Conservation (phyloP, 2,888 invertebrate genomes). For the Sycophila texana region DNA sequence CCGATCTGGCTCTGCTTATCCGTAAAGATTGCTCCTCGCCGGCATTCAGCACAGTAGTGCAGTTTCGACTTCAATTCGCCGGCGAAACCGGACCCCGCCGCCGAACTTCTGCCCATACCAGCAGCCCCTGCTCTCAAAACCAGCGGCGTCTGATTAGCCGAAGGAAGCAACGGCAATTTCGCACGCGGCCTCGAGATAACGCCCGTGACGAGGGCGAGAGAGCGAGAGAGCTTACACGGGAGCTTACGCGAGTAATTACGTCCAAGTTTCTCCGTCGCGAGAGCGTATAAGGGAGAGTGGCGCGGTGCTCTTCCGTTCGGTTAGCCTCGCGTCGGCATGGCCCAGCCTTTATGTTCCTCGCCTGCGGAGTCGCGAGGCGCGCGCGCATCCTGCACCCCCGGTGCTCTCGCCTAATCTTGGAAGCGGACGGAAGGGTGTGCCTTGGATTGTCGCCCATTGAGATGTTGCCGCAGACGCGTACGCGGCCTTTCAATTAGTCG, state of each 20-base stretch:
- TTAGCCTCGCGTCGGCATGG: slow-evolving; percentile 56
- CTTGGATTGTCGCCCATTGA: slow-evolving; percentile 29
- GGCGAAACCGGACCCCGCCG: neutral
- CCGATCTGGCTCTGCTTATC: slow-evolving; percentile 10
- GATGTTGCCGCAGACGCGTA: slow-evolving; percentile 18
- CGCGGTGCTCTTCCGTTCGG: slow-evolving; percentile 49
- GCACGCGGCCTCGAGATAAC: slow-evolving; percentile 67
- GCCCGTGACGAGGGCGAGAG: slow-evolving; percentile 69
- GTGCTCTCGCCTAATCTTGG: slow-evolving; percentile 3
- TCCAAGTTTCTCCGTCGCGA: slow-evolving; percentile 68
- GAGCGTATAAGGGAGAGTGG: slow-evolving; percentile 58
- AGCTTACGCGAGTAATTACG: slow-evolving; percentile 73
- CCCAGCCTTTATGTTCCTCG: slow-evolving; percentile 43
- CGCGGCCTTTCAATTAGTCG: slow-evolving; percentile 35
- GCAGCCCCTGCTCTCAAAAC: slow-evolving; percentile 27
- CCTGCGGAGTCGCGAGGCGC: neutral
- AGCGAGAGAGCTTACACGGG: slow-evolving; percentile 65
- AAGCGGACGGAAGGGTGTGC: slow-evolving; percentile 38
- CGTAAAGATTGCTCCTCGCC: slow-evolving; percentile 17
- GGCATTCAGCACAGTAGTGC: neutral
- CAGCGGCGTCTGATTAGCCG: slow-evolving; percentile 71
- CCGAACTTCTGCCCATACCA: neutral
- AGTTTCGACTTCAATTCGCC: slow-evolving; percentile 19
- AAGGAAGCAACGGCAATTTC: slow-evolving; percentile 73
- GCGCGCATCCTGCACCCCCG: neutral